These are phyloP conservation scores for Agrochola lychnidis DNA, from an alignment of 2,888 invertebrate genomes.

Conservation along the genomic window DNA sequence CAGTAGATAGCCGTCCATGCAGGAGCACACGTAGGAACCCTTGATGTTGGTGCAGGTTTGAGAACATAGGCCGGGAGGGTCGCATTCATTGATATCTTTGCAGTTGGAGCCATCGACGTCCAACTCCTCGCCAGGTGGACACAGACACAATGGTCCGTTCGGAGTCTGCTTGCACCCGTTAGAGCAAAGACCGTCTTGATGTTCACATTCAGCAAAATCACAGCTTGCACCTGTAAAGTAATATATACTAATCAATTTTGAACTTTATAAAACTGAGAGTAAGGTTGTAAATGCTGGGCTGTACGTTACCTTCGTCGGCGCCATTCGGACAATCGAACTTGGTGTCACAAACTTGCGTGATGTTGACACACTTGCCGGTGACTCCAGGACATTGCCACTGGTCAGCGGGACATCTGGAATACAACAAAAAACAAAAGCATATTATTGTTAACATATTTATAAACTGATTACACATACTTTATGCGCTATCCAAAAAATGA, in stretches of 20 bases:
- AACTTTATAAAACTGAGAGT: not conserved
- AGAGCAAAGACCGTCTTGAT: conserved; percentile 94
- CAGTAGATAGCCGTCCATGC: conserved; percentile 95
- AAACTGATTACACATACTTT: not conserved
- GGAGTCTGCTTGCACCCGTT: conserved; percentile 97
- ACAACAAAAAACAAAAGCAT: not conserved
- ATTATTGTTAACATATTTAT: not conserved
- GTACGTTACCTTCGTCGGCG: conserved; percentile 95
- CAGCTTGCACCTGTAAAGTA: conserved; percentile 92
- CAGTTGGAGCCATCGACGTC: conserved; percentile 93
- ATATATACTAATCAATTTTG: conserved; percentile 11
- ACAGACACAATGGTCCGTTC: conserved; percentile 96
- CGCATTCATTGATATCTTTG: conserved; percentile 96
- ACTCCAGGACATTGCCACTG: conserved; percentile 97
- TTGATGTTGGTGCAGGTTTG: conserved; percentile 97
- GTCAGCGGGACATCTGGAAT: conserved; percentile 92
- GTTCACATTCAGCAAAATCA: conserved; percentile 94
- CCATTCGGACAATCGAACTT: conserved; percentile 98
- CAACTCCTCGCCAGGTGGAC: conserved; percentile 96
- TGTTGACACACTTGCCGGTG: conserved; percentile 95
- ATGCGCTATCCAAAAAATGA: not conserved
- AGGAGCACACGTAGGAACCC: conserved; percentile 96
- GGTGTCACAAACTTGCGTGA: conserved; percentile 97
- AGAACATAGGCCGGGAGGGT: conserved; percentile 96
- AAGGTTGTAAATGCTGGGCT: not conserved